phyloP scores from a whole-genome alignment of 2,113 vertebrate genomes.

The Acanthochromis polyacanthus region DNA sequence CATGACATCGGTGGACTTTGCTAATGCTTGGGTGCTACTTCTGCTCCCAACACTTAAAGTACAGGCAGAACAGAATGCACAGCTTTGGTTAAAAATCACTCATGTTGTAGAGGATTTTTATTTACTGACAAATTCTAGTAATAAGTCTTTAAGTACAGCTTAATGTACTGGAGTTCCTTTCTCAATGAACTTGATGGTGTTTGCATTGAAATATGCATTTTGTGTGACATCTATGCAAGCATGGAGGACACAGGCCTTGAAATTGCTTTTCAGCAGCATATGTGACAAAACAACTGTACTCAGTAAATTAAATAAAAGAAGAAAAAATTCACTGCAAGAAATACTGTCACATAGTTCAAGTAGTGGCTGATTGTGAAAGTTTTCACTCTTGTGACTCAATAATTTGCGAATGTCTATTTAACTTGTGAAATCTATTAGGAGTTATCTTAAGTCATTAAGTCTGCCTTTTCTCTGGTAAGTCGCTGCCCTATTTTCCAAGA shows the following conservation, averaged over 20 bases:
- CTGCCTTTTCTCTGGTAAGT: too few species aligned
- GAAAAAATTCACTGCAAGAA: background rate
- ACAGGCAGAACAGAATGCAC: background rate
- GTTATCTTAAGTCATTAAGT: too few species aligned
- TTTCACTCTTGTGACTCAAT: too few species aligned
- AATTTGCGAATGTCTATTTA: too few species aligned
- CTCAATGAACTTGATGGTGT: background rate
- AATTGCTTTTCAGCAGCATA: background rate
- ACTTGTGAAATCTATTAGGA: too few species aligned
- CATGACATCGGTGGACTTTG: conserved; percentile 56
- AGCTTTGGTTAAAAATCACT: conserved; percentile 1
- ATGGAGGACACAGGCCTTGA: background rate
- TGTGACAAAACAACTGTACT: background rate
- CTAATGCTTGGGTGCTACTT: conserved; percentile 16
- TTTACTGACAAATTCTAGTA: background rate
- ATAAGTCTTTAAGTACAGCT: background rate
- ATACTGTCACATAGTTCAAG: background rate
- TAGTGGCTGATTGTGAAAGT: background rate
- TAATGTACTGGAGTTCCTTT: background rate
- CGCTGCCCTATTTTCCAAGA: too few species aligned
- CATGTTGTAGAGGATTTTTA: background rate
- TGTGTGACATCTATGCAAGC: background rate
- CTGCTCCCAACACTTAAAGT: conserved; percentile 13
- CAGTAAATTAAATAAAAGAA: background rate
- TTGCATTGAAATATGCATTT: background rate